Evolutionary conservation across 2,888 invertebrate species (phyloP), one percentile per base, ranked within the genome.

Genomic region (Drosophila nr. medialis): DNA sequence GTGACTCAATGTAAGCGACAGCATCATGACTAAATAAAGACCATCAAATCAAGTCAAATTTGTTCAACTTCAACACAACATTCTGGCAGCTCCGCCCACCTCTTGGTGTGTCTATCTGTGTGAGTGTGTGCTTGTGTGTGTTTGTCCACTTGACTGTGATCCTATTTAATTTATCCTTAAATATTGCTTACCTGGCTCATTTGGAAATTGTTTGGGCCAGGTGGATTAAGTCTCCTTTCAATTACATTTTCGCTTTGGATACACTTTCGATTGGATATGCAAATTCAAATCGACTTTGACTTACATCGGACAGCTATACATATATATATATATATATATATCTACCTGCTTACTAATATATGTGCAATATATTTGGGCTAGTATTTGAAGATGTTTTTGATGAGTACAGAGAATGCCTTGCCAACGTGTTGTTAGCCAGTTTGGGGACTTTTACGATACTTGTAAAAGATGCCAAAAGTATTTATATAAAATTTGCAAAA

Each of bases 41-140:
- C 82, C 69, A 86, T 77, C 77, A 70, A 73, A 77, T 81, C 86
- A 81, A 85, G 81, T 70, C 84, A 78, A 78, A 81, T 80, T 75
- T 66, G 75, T 59, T 62, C 51, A 63, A 77, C 73, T 77, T 66
- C 54, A 65, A 54, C 60, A 30, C 21, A 50, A 62, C 51, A 72
- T 27, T 72, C 59, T 77, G 51, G 5, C 45, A 51, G 50, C 51
- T 29, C n/a, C 30, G 29, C 50, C 27, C 18, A 21, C 6, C 32
- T 29, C 32, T 21, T 5, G 34, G 2, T 15, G 18, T n/a, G 1
- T 29, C 6, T 29, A n/a, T 50, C 18, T 49, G 29, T 29, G 49
- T 7, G 13, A 11, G 27, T 30, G 18, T 21, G 27, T 59, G 15
- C 13, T n/a, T 40, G n/a, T 27, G 32, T 8, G 21, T 40, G 34